Conservation (phyloP, 2,113 vertebrate species). For the Austrofundulus limnaeus region DNA sequence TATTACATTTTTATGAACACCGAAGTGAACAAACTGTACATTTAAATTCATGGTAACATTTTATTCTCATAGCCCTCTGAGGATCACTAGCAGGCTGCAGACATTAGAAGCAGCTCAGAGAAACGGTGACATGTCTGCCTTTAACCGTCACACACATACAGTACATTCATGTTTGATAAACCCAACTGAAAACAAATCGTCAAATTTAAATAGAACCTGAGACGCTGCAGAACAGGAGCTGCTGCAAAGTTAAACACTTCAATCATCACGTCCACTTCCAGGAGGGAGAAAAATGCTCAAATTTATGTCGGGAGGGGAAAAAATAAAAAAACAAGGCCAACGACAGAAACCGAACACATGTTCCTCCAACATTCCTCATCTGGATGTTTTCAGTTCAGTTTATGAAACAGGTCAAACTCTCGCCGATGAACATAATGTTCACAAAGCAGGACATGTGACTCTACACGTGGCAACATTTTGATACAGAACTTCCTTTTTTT, state of each 20-base stretch:
- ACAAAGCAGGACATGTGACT: neutral
- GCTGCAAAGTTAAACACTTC: slow-evolving; percentile 70
- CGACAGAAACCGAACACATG: slow-evolving; percentile 33
- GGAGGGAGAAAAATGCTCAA: slow-evolving; percentile 63
- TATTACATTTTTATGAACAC: slow-evolving; percentile 23
- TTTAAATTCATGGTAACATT: slow-evolving; percentile 21
- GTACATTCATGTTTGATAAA: slow-evolving; percentile 38
- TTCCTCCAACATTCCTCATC: neutral
- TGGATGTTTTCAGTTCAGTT: neutral
- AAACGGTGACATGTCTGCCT: slow-evolving; percentile 6
- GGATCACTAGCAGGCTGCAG: neutral
- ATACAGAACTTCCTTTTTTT: neutral
- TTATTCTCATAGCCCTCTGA: slow-evolving; percentile 22
- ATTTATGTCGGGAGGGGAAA: slow-evolving; percentile 23
- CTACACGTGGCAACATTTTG: neutral
- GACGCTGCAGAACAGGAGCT: slow-evolving; percentile 49
- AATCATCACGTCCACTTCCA: slow-evolving; percentile 46
- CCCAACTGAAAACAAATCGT: slow-evolving; percentile 7
- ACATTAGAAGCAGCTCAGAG: slow-evolving; percentile 46
- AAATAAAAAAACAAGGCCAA: too few relatives aligned
- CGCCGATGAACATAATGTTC: neutral
- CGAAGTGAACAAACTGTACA: slow-evolving; percentile 22
- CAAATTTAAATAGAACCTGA: slow-evolving; percentile 14
- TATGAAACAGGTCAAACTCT: neutral
- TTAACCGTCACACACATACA: slow-evolving; percentile 37